Conservation (phyloP, 2,888 invertebrate genomes). For the Hyalella azteca region DNA sequence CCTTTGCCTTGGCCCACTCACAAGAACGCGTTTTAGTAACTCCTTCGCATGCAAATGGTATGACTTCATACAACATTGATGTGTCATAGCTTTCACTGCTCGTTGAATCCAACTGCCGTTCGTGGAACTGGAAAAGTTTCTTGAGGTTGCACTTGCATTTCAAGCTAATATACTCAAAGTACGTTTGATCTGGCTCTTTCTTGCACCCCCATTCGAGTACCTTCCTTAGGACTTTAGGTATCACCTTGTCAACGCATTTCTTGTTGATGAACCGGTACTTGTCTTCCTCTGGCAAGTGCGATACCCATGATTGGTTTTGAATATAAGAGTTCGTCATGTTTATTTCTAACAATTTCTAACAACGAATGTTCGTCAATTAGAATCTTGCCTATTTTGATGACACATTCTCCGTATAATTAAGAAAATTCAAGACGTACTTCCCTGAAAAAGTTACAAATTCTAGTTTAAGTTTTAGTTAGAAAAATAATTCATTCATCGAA, state of each 20-base stretch:
- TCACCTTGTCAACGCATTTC: constrained; percentile 13
- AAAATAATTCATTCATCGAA: no score
- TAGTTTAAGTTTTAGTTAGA: no score
- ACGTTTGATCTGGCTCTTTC: neutral
- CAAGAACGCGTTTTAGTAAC: neutral
- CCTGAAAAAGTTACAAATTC: no score
- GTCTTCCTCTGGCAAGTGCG: neutral
- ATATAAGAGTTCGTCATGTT: no score
- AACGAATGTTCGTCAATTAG: no score
- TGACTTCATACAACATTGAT: neutral
- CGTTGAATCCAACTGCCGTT: neutral
- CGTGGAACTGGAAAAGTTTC: constrained; percentile 15
- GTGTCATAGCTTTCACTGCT: neutral
- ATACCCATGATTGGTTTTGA: neutral
- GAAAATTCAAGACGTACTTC: no score
- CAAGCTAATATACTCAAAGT: neutral
- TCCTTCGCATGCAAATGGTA: neutral
- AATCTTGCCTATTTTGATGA: no score
- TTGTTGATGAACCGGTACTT: constrained; percentile 24
- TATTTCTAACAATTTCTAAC: no score
- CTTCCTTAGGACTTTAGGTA: neutral
- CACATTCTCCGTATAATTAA: no score
- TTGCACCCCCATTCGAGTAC: neutral
- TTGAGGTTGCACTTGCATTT: neutral
- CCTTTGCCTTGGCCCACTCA: constrained; percentile 20